Conservation (phyloP, 2,113 vertebrate species). For the Crotalus helleri region DNA sequence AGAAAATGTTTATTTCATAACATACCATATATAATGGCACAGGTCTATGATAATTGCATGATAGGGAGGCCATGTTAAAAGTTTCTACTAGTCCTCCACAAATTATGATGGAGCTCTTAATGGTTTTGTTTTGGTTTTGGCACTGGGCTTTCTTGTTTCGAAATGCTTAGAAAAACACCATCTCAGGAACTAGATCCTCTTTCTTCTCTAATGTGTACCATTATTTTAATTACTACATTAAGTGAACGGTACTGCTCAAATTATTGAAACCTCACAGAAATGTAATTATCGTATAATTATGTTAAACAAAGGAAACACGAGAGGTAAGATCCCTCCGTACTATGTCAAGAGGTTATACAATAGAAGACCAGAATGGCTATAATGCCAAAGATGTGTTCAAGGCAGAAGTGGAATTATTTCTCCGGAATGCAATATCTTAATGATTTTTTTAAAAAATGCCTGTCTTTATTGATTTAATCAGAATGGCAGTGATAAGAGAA, state of each 20-base stretch:
- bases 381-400: too few species aligned
- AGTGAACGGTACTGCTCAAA: background rate
- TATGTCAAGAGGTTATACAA: background rate
- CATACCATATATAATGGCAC: background rate
- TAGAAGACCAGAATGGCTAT: background rate
- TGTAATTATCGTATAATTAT: background rate
- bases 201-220: background rate
- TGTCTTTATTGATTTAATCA: background rate
- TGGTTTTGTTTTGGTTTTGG: background rate
- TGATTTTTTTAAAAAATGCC: background rate
- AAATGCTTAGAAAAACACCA: background rate
- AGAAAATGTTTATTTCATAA: background rate
- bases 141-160: background rate
- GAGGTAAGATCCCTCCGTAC: background rate
- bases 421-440: background rate
- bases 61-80: background rate
- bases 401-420: background rate
- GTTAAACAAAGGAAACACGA: background rate
- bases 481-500: background rate
- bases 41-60: background rate
- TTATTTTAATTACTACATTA: constrained; percentile 1
- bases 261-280: background rate
- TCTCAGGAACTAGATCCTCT: background rate
- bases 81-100: background rate
- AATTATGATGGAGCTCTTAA: background rate